Evolutionary conservation across 2,797 vertebrate species (phyloP).

Genomic region (Poeciliopsis infans): DNA sequence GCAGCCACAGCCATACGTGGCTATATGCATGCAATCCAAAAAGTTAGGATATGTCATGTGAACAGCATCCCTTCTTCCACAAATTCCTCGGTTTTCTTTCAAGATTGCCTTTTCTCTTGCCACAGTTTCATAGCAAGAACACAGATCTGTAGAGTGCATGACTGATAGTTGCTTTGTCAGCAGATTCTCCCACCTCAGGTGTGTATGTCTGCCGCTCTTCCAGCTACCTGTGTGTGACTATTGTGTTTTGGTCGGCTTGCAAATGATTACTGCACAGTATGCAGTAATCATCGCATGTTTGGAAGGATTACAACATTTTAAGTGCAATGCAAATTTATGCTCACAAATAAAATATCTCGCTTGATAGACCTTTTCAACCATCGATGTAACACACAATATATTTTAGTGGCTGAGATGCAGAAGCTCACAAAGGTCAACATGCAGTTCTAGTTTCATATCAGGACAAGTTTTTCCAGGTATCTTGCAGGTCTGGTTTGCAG

Average conservation of each 20-base stretch:
- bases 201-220: background rate
- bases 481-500: background rate
- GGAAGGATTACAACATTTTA: background rate
- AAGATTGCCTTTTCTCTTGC: background rate
- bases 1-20: background rate
- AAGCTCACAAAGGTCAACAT: background rate
- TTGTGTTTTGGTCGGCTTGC: background rate
- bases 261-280: background rate
- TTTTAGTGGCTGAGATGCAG: background rate
- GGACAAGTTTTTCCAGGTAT: conserved; percentile 1
- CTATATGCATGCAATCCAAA: background rate
- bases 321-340: background rate
- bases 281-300: background rate
- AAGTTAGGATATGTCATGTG: background rate
- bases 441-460: background rate
- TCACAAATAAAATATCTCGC: background rate
- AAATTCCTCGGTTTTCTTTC: background rate
- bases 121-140: background rate
- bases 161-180: background rate
- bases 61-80: background rate
- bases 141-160: background rate
- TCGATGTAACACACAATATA: background rate
- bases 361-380: background rate
- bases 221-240: background rate
- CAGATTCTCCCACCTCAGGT: background rate